Evolutionary conservation across 2,888 invertebrate genomes (phyloP), one percentile per base, ranked within the genome.

Genomic region (Nymphalis polychloros): DNA sequence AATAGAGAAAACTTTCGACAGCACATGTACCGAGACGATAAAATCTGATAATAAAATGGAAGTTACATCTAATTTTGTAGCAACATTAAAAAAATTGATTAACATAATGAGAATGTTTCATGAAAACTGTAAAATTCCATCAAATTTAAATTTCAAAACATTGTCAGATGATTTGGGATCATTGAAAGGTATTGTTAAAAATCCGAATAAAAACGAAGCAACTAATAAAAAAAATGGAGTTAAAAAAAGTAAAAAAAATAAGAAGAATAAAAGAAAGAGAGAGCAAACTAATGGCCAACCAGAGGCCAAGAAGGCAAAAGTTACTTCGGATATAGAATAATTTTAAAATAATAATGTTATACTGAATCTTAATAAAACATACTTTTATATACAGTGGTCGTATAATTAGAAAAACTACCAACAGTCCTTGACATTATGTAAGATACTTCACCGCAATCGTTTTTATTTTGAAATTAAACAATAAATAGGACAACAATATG

Each of bases 61-160:
- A 72, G 88, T 93, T 0, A 94, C 93, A 79, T 94, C 94, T 75
- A 94, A 94, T 79, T 95, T 94, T 78, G 83, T 94, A 65, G 84
- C 84, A 47, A 84, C 92, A 59, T 78, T 95, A 23, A 93, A 93
- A 75, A 93, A 90, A 72, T 78, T 95, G 62, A 84, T 95, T 47
- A 90, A 90, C 55, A 83, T 85, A 8, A 90, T 94, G 48, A 93
- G 90, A 84, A 81, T 84, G 71, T 89, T 90, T 68, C 89, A 93
- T 74, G 87, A 89, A 77, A 86, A 84, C 73, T 81, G 85, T 72
- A 82, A 88, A 75, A 76, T 89, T 66, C 75, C 84, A 72, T 84
- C 83, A 46, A 80, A 78, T 60, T 72, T 91, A 74, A 82, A 91
- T 77, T 88, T 87, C 72, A 83, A 85, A 68, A 67, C 57, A 16